A percentile compares a stretch with the other conserved stretches of the same genome.
phyloP scores from a whole-genome alignment of 2,888 invertebrate species.

The Drosophila affinis region DNA sequence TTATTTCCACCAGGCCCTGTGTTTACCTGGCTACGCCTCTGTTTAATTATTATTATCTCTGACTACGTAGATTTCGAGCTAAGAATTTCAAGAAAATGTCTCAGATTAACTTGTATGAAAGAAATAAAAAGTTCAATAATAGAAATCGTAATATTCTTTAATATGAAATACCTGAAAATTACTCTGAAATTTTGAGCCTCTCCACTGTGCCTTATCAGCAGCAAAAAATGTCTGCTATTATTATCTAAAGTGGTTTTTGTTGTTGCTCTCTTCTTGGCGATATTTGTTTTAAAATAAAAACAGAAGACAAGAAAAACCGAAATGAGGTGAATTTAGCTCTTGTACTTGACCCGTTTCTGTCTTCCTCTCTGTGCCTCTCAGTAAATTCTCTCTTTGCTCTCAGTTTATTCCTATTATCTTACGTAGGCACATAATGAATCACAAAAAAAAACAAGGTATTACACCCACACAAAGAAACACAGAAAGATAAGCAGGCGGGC shows the following conservation, averaged over 20 bases:
- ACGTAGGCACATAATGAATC: constrained; percentile 33
- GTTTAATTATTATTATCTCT: neutral
- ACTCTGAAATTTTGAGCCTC: neutral
- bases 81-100: neutral
- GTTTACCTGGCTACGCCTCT: no score
- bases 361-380: neutral
- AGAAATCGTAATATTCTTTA: no score
- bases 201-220: neutral
- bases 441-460: constrained; percentile 14
- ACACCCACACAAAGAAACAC: constrained; percentile 4
- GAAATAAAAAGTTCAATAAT: neutral
- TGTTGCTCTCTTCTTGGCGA: neutral
- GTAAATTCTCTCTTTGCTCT: constrained; percentile 8
- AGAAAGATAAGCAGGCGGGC: constrained; percentile 28
- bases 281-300: constrained; percentile 13
- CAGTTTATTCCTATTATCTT: constrained; percentile 5
- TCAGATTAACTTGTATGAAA: neutral
- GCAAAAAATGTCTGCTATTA: neutral
- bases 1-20: no score
- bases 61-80: neutral
- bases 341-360: constrained; percentile 39
- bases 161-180: neutral
- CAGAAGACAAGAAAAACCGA: neutral
- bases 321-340: constrained; percentile 6
- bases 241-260: neutral